Conservation (phyloP, 2,113 vertebrate genomes). For the Crypturellus undulatus region DNA sequence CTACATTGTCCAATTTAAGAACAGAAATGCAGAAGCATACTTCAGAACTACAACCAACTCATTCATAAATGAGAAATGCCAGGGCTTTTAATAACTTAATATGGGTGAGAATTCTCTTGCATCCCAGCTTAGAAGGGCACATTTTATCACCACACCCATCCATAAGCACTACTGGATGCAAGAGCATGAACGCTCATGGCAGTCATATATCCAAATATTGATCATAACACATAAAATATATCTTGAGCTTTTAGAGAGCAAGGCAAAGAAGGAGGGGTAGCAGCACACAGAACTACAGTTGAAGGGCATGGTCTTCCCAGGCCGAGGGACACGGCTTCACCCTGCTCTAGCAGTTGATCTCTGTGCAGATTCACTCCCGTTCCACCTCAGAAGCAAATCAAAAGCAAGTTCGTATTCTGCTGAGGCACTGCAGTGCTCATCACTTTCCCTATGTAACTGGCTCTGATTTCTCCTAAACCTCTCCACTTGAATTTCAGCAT, state of each 20-base stretch:
- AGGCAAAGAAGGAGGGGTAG: not conserved
- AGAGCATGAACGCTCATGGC: not conserved
- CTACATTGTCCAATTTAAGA: not conserved
- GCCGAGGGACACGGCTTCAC: not conserved
- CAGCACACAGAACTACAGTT: not conserved
- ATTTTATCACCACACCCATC: not conserved
- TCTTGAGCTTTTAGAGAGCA: not conserved
- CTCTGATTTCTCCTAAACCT: not conserved
- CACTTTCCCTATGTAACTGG: not conserved
- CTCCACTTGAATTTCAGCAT: not conserved
- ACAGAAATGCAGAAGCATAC: not conserved
- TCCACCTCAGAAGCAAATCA: not conserved
- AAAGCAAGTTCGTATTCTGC: slow-evolving; percentile 31
- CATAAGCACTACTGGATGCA: not conserved
- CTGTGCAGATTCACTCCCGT: not conserved
- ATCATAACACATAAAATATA: not conserved
- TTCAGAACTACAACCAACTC: not conserved
- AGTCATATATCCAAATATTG: not conserved
- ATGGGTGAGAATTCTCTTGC: not conserved
- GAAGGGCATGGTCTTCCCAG: not conserved
- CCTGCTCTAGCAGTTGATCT: not conserved
- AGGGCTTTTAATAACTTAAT: not conserved
- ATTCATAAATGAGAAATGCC: not conserved
- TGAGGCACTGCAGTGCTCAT: not conserved
- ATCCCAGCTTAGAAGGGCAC: not conserved